Percentiles rank a stretch among this genome's conserved stretches.
Evolutionary conservation across 2,113 vertebrate genomes (phyloP).

Genomic region (Tenebrosternarchus preto): DNA sequence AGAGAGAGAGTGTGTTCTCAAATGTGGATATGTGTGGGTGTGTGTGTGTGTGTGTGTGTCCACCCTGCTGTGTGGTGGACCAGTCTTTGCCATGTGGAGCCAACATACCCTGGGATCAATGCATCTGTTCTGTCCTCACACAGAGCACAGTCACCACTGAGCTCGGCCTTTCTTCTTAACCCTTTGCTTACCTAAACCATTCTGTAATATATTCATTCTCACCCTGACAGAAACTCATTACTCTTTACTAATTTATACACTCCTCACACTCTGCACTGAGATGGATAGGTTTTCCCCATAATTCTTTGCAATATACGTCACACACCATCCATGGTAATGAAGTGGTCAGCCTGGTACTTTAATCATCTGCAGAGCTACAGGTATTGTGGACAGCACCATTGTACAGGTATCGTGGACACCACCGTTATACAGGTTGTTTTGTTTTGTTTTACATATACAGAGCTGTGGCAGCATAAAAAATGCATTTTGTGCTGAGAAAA

Average conservation of each 20-base stretch:
- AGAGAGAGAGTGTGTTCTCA: neutral
- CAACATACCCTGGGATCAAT: slow-evolving; percentile 55
- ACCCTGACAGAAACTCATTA: neutral
- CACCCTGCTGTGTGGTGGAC: slow-evolving; percentile 47
- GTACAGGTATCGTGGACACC: neutral
- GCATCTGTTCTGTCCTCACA: slow-evolving; percentile 53
- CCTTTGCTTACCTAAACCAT: slow-evolving; percentile 27
- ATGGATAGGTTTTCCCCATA: neutral
- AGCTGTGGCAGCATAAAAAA: neutral
- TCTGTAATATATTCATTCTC: neutral
- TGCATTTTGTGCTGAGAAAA: neutral
- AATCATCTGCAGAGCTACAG: neutral
- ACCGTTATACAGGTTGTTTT: neutral
- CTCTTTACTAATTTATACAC: neutral
- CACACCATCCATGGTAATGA: neutral
- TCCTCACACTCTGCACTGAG: neutral
- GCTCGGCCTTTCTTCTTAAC: slow-evolving; percentile 24
- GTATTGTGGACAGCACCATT: neutral
- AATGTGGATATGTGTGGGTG: too few species aligned
- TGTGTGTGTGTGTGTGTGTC: slow-evolving; percentile 29
- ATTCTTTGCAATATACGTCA: neutral
- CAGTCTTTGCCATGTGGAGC: slow-evolving; percentile 45
- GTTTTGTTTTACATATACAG: neutral
- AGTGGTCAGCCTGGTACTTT: too few species aligned
- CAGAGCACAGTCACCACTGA: slow-evolving; percentile 24